A percentile compares a stretch with the other conserved stretches of the same genome.
Conservation (phyloP, 1,140 invertebrate species). For the Drosophila ambigua region DNA sequence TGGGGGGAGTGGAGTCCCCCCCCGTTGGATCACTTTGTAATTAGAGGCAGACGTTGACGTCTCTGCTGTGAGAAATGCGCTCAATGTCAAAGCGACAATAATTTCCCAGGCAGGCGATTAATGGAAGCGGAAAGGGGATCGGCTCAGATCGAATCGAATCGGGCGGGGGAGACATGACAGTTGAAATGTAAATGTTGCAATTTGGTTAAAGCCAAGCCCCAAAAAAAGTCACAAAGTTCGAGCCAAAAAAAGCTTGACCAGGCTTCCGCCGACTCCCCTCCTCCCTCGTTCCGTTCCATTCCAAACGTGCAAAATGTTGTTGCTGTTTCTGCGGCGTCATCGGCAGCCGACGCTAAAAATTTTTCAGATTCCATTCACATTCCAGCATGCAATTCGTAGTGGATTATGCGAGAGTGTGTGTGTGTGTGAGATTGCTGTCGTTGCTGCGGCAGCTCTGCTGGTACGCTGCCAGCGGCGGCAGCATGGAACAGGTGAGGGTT, state of each 20-base stretch:
- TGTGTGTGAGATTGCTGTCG: conserved; percentile 32
- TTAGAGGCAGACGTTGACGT: conserved; percentile 54
- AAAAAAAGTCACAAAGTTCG: background rate
- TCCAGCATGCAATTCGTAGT: conserved; percentile 83
- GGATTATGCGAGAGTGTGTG: conserved; percentile 41
- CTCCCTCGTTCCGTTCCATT: background rate
- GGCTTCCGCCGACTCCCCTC: conserved; percentile 3
- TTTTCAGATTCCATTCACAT: conserved; percentile 83
- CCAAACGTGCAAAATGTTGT: conserved; percentile 35
- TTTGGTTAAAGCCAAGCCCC: conserved; percentile 18
- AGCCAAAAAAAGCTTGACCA: conserved; percentile 40
- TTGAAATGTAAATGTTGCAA: conserved; percentile 56
- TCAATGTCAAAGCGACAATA: conserved; percentile 79
- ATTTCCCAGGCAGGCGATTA: conserved; percentile 71
- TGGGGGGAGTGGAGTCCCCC: background rate
- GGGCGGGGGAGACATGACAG: background rate
- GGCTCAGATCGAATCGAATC: no score
- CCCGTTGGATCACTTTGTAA: conserved; percentile 45
- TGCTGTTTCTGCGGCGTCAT: conserved; percentile 61
- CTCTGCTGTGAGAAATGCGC: conserved; percentile 42
- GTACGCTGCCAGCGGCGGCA: conserved; percentile 53
- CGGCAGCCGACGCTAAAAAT: conserved; percentile 80
- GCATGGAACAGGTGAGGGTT: conserved; percentile 77
- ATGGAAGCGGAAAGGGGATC: conserved; percentile 25
- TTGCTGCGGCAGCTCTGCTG: conserved; percentile 40